phyloP scores from a whole-genome alignment of 2,113 vertebrate genomes.

The Zapornia atra region DNA sequence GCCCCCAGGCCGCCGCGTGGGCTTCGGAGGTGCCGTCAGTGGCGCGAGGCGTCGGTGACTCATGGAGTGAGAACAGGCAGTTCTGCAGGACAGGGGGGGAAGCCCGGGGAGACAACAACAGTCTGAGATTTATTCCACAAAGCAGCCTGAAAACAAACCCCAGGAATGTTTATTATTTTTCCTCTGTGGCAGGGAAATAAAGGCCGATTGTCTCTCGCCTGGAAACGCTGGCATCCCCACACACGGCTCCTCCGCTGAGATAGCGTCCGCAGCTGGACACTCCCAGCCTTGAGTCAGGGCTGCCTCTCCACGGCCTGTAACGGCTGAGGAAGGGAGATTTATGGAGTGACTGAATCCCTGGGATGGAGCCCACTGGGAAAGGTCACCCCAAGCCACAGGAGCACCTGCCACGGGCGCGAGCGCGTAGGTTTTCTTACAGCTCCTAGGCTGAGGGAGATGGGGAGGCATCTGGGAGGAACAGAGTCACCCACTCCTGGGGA shows the following conservation, averaged over 20 bases:
- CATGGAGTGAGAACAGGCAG: conserved; percentile 48
- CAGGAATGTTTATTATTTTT: conserved; percentile 61
- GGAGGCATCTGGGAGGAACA: rapidly evolving
- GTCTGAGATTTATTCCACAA: conserved; percentile 60
- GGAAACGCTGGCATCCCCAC: conserved; percentile 55
- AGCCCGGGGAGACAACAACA: conserved; percentile 49
- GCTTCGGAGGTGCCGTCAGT: neutral
- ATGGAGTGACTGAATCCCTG: conserved; percentile 1
- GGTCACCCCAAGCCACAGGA: neutral
- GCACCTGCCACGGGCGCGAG: neutral
- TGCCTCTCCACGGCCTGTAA: neutral
- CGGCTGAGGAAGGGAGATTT: neutral
- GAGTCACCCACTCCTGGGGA: too few relatives aligned
- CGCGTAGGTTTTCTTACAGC: neutral
- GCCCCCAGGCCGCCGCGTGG: neutral
- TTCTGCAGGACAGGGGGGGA: neutral
- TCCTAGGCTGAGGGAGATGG: neutral
- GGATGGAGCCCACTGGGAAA: neutral
- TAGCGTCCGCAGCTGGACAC: neutral
- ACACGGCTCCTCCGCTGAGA: conserved; percentile 4
- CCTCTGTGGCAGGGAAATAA: conserved; percentile 54
- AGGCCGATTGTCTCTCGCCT: conserved; percentile 53
- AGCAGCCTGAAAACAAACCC: conserved; percentile 60
- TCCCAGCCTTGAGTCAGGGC: conserved; percentile 31
- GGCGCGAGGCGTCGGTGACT: conserved; percentile 6